Percentiles rank a stretch among this genome's conserved stretches.
phyloP scores from a whole-genome alignment of 2,797 vertebrate species.

The Malacoctenus gilli region DNA sequence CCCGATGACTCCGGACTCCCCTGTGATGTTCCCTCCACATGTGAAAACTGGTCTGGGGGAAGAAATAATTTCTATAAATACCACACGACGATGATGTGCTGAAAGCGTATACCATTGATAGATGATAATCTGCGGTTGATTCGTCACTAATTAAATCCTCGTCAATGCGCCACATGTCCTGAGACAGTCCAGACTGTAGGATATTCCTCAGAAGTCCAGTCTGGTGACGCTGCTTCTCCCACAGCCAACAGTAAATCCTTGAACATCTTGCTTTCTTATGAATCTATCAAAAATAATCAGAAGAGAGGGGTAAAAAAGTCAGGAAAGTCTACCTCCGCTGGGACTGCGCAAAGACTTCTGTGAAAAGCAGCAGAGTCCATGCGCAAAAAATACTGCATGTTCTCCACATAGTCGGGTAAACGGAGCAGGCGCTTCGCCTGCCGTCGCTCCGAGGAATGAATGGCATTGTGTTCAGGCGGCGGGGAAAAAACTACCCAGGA shows the following conservation, averaged over 20 bases:
- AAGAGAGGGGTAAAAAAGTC: background rate
- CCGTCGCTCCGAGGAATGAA: constrained; percentile 68
- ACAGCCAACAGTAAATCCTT: constrained; percentile 3
- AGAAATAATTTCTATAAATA: constrained; percentile 22
- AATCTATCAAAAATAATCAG: constrained; percentile 20
- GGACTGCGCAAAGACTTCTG: constrained; percentile 73
- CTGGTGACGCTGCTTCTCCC: too few relatives aligned
- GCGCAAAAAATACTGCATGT: constrained; percentile 72
- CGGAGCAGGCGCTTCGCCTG: constrained; percentile 64
- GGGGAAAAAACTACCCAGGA: constrained; percentile 63
- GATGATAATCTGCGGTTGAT: constrained; percentile 9
- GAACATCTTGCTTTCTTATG: constrained; percentile 30
- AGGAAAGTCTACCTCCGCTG: constrained; percentile 81
- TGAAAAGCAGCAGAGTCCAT: constrained; percentile 74
- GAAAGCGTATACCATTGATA: background rate
- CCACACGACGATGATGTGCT: constrained; percentile 7
- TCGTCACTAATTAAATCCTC: constrained; percentile 18
- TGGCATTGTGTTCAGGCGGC: too few relatives aligned
- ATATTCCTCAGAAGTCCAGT: constrained; percentile 32
- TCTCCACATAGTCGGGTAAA: constrained; percentile 76
- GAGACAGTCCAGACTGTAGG: too few relatives aligned
- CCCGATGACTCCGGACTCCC: constrained; percentile 93
- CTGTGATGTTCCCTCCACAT: constrained; percentile 93
- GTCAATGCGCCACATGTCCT: constrained; percentile 49
- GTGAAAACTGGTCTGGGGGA: constrained; percentile 85